Percentiles rank a stretch among this genome's conserved stretches.
Conservation (phyloP, 2,113 vertebrate genomes). For the Heptranchias perlo region DNA sequence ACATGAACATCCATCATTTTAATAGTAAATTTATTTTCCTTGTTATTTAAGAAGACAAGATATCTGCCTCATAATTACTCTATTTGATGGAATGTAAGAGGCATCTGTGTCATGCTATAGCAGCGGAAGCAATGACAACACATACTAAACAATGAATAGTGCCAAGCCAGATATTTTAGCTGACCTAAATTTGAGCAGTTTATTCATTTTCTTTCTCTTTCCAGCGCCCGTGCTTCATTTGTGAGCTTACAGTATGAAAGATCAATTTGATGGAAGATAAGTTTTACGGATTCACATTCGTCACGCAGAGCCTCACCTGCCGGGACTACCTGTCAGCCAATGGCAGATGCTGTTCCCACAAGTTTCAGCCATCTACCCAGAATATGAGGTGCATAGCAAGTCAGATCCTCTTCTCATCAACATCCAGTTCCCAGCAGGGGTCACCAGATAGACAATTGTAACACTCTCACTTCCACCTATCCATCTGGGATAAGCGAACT, state of each 20-base stretch:
- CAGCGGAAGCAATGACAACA: neutral
- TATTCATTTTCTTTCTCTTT: neutral
- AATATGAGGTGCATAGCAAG: neutral
- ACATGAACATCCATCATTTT: slow-evolving; percentile 19
- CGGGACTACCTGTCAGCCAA: neutral
- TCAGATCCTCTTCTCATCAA: neutral
- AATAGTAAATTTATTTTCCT: slow-evolving; percentile 19
- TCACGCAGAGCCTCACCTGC: neutral
- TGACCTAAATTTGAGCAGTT: slow-evolving; percentile 10
- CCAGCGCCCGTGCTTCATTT: neutral
- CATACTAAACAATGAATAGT: neutral
- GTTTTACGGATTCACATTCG: neutral
- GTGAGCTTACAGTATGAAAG: neutral
- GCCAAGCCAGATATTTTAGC: neutral
- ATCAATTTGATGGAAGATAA: neutral
- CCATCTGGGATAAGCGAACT: neutral
- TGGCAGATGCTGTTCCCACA: neutral
- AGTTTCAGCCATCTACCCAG: neutral
- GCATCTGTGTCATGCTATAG: neutral
- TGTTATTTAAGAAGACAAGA: slow-evolving; percentile 4
- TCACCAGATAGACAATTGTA: neutral
- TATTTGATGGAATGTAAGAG: neutral
- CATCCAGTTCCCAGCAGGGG: neutral
- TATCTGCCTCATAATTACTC: neutral
- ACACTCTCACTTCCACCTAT: neutral